phyloP scores from a whole-genome alignment of 2,797 vertebrate genomes.

The Lophura swinhoii region DNA sequence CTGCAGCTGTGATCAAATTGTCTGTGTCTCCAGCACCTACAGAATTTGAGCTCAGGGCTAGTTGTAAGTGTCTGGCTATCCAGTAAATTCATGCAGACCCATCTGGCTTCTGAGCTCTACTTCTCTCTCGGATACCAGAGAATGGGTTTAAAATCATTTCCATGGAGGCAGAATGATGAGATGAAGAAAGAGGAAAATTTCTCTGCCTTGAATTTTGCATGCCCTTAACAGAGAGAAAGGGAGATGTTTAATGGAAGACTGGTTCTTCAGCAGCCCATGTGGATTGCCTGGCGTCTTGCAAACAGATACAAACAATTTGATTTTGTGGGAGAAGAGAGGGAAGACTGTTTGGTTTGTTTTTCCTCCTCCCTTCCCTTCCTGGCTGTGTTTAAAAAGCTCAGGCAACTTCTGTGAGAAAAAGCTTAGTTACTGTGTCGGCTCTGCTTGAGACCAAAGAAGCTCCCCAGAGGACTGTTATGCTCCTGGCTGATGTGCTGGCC shows the following conservation, averaged over 20 bases:
- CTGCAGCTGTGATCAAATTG: slow-evolving; percentile 42
- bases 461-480: neutral
- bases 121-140: neutral
- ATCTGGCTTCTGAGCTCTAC: slow-evolving; percentile 33
- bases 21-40: slow-evolving; percentile 15
- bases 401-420: neutral
- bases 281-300: neutral
- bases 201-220: neutral
- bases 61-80: neutral
- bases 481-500: neutral
- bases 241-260: neutral
- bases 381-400: neutral
- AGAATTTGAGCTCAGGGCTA: slow-evolving; percentile 45
- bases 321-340: neutral
- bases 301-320: neutral
- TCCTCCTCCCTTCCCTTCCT: too few relatives aligned
- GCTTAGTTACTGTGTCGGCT: neutral
- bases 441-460: neutral
- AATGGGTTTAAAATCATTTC: neutral
- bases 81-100: neutral
- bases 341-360: neutral
- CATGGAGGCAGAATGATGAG: neutral
- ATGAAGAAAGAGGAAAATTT: neutral
- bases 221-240: neutral
- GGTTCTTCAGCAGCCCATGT: neutral